Evolutionary conservation across 2,888 invertebrate species (phyloP).

Genomic region (Lordiphosa fenestrarum): DNA sequence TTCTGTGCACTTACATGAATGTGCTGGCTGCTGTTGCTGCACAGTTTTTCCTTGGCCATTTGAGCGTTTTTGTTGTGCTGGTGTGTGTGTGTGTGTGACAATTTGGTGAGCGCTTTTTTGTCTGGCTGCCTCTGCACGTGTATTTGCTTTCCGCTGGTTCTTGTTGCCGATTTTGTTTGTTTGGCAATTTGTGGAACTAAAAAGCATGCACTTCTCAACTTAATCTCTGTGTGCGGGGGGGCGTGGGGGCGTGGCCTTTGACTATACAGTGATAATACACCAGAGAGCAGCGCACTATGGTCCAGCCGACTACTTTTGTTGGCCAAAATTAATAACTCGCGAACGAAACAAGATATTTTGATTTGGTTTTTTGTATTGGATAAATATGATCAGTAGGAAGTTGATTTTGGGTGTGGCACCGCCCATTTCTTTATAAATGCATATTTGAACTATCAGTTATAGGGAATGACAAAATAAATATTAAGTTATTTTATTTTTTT

Average conservation of each 20-base stretch:
- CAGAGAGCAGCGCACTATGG: too few relatives aligned
- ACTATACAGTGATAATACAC: slow-evolving; percentile 48
- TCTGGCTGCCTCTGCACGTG: slow-evolving; percentile 8
- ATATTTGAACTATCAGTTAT: too few relatives aligned
- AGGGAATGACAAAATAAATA: too few relatives aligned
- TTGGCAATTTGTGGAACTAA: slow-evolving; percentile 72
- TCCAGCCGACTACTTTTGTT: too few relatives aligned
- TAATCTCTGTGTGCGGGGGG: slow-evolving; percentile 46
- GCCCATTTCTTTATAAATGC: too few relatives aligned
- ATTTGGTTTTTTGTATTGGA: too few relatives aligned
- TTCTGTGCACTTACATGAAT: slow-evolving; percentile 56
- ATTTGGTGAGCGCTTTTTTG: slow-evolving; percentile 23
- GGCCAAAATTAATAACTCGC: too few relatives aligned
- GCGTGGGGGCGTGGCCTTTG: slow-evolving; percentile 33
- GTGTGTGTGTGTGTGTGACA: slow-evolving; percentile 14
- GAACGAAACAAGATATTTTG: too few relatives aligned
- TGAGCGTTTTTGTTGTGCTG: slow-evolving; percentile 4
- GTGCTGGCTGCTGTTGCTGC: slow-evolving; percentile 19
- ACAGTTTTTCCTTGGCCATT: slow-evolving; percentile 44
- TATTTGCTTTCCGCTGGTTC: slow-evolving; percentile 15
- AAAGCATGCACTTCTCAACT: slow-evolving; percentile 71
- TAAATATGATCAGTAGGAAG: too few relatives aligned
- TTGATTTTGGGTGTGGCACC: too few relatives aligned
- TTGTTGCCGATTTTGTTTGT: slow-evolving; percentile 58
- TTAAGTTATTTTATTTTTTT: too few relatives aligned